These are phyloP conservation scores for Diachrysia chrysitis DNA, from an alignment of 2,888 invertebrate species.

Conservation along the genomic window DNA sequence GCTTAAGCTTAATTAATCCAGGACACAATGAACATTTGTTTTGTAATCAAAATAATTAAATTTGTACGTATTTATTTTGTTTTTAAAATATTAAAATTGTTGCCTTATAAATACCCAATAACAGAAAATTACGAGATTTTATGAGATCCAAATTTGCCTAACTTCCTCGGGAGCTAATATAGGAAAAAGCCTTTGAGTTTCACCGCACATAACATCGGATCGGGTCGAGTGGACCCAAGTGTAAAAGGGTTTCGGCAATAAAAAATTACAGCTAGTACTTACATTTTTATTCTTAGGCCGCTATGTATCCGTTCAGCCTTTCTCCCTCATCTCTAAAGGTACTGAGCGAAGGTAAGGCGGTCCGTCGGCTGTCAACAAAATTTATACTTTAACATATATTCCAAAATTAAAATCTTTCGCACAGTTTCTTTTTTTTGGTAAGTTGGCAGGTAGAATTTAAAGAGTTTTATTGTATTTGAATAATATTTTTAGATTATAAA, in stretches of 20 bases:
- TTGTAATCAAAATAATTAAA: too few relatives aligned
- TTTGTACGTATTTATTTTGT: too few relatives aligned
- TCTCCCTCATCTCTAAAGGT: slow-evolving; percentile 83
- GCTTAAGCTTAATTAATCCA: too few relatives aligned
- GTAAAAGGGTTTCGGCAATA: slow-evolving; percentile 38
- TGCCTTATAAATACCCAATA: too few relatives aligned
- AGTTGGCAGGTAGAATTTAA: not conserved
- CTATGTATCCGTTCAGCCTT: slow-evolving; percentile 79
- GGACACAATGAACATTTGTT: too few relatives aligned
- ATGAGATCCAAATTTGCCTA: slow-evolving; percentile 2
- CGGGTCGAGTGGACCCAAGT: slow-evolving; percentile 16
- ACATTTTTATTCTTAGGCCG: slow-evolving; percentile 82
- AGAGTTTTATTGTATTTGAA: not conserved
- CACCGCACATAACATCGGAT: slow-evolving; percentile 11
- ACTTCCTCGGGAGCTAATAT: slow-evolving; percentile 21
- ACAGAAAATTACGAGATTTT: slow-evolving; percentile 4
- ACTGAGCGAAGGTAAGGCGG: slow-evolving; percentile 63
- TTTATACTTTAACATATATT: slow-evolving; percentile 19
- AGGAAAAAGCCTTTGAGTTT: slow-evolving; percentile 35
- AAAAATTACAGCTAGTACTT: slow-evolving; percentile 67
- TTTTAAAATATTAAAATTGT: not conserved
- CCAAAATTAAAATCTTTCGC: not conserved
- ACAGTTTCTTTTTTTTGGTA: not conserved
- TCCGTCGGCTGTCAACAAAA: slow-evolving; percentile 66
- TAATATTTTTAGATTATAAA: not conserved